Evolutionary conservation across 2,888 invertebrate species (phyloP).

Genomic region (Pheosia tremula): DNA sequence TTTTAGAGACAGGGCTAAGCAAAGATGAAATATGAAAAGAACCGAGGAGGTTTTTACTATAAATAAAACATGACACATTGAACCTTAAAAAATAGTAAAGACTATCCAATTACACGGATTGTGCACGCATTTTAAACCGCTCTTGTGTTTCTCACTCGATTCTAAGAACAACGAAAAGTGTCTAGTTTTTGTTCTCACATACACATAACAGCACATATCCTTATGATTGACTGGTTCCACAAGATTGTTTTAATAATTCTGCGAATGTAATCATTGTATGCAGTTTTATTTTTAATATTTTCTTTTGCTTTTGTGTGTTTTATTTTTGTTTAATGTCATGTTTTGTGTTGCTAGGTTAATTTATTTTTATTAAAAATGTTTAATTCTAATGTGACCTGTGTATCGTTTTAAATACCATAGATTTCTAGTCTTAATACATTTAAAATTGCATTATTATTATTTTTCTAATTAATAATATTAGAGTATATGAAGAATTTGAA

Average conservation of each 20-base stretch:
- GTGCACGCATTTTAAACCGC: slow-evolving; percentile 34
- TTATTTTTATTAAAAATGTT: no score
- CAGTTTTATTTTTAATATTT: slow-evolving; percentile 14
- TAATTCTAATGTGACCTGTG: no score
- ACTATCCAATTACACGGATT: slow-evolving; percentile 45
- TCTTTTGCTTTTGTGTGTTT: neutral
- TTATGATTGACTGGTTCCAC: slow-evolving; percentile 44
- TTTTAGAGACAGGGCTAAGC: no score
- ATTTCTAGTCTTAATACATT: no score
- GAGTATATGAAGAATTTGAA: no score
- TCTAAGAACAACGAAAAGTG: slow-evolving; percentile 27
- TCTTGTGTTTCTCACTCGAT: slow-evolving; percentile 29
- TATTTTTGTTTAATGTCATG: no score
- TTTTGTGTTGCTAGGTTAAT: no score
- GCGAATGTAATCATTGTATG: slow-evolving; percentile 9
- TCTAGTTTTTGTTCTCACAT: slow-evolving; percentile 26
- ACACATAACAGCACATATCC: slow-evolving; percentile 13
- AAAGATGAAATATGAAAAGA: no score
- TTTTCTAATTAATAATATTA: no score
- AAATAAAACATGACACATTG: slow-evolving; percentile 7
- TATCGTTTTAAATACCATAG: no score
- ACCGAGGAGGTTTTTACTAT: no score
- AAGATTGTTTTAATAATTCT: slow-evolving; percentile 28
- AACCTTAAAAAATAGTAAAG: slow-evolving; percentile 47
- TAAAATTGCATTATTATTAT: no score